phyloP scores from a whole-genome alignment of 2,797 vertebrate genomes.

The Callimico goeldii region DNA sequence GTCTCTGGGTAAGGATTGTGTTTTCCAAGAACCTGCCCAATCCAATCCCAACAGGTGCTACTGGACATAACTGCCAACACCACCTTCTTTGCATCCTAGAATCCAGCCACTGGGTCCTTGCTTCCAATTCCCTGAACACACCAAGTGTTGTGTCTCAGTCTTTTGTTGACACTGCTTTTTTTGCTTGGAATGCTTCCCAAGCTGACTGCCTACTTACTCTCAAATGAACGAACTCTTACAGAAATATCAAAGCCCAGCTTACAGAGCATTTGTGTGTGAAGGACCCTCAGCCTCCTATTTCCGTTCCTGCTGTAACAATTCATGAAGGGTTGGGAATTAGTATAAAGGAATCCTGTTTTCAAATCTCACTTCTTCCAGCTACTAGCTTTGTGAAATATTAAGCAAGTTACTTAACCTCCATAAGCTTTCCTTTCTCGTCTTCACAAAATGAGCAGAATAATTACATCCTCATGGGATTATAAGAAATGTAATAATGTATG shows the following conservation, averaged over 20 bases:
- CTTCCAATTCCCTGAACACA: not conserved
- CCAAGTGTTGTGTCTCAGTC: not conserved
- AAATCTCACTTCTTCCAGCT: not conserved
- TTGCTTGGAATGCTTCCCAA: not conserved
- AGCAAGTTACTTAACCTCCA: not conserved
- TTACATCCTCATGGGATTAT: not conserved
- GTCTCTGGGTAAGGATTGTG: not conserved
- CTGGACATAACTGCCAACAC: too few species aligned
- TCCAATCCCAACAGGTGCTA: not conserved
- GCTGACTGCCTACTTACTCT: not conserved
- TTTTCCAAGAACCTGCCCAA: not conserved
- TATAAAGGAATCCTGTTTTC: not conserved
- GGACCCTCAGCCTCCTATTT: not conserved
- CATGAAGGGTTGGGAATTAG: not conserved
- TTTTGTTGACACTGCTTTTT: not conserved
- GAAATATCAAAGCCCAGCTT: not conserved
- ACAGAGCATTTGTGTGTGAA: not conserved
- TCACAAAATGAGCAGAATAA: not conserved
- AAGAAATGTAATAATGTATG: not conserved
- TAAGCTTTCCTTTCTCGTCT: not conserved
- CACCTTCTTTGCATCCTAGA: not conserved
- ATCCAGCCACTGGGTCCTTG: not conserved
- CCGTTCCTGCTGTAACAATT: not conserved
- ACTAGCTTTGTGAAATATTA: not conserved
- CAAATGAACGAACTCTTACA: not conserved